Evolutionary conservation across 2,888 invertebrate species (phyloP).

Genomic region (Xestia rhomboidea): DNA sequence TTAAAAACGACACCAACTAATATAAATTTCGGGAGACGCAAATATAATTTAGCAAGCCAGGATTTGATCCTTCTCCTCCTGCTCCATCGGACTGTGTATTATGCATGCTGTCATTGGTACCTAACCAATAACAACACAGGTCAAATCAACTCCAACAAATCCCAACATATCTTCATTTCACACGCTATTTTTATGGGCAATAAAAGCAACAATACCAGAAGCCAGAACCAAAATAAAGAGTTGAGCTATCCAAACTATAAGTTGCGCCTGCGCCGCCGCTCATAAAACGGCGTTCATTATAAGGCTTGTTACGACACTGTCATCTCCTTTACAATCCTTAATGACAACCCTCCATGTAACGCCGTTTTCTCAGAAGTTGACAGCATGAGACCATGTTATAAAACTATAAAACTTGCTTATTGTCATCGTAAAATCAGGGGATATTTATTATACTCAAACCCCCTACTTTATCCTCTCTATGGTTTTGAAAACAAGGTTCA

Average conservation of each 20-base stretch:
- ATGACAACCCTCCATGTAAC: conserved; percentile 78
- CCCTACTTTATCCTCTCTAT: conserved; percentile 31
- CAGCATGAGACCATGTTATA: conserved; percentile 81
- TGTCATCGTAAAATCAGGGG: conserved; percentile 82
- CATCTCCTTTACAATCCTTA: conserved; percentile 86
- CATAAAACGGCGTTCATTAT: conserved; percentile 82
- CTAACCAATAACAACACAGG: background rate
- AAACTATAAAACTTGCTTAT: conserved; percentile 87
- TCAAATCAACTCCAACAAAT: conserved; percentile 39
- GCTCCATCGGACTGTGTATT: background rate
- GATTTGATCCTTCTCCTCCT: background rate
- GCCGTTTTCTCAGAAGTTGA: conserved; percentile 87
- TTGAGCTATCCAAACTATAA: conserved; percentile 59
- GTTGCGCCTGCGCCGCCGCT: conserved; percentile 57
- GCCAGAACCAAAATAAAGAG: conserved; percentile 69
- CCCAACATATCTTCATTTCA: conserved; percentile 47
- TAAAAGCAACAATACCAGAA: conserved; percentile 67
- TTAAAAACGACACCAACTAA: background rate
- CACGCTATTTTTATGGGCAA: conserved; percentile 64
- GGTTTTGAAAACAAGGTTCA: conserved; percentile 6
- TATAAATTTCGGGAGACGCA: background rate
- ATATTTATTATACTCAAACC: conserved; percentile 68
- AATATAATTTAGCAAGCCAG: background rate
- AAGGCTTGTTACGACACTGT: conserved; percentile 86
- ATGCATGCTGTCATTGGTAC: background rate